These are phyloP conservation scores for Trachelus troglodyta DNA, from an alignment of 2,888 invertebrate species.

Conservation along the genomic window DNA sequence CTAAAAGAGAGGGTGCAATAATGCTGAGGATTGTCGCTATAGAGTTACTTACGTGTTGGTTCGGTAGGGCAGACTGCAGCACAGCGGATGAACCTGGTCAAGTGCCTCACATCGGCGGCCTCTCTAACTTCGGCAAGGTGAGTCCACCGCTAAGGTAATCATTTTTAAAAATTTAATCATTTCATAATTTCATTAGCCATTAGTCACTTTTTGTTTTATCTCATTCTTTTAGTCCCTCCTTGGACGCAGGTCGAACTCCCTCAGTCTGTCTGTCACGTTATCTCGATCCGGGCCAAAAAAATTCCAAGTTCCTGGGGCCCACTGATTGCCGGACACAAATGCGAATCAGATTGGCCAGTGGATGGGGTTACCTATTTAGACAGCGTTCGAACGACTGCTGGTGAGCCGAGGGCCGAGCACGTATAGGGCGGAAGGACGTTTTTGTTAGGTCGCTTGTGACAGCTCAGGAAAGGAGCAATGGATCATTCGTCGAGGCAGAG, in stretches of 20 bases:
- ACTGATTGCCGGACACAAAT: slow-evolving; percentile 4
- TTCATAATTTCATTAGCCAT: neutral
- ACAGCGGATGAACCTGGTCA: slow-evolving; percentile 73
- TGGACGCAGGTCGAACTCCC: neutral
- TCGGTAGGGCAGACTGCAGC: slow-evolving; percentile 75
- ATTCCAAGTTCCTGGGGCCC: neutral
- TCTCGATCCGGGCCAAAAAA: neutral
- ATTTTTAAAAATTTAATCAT: neutral
- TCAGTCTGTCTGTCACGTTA: neutral
- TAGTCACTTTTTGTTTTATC: neutral
- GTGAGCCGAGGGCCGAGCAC: neutral
- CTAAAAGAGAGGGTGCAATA: slow-evolving; percentile 27
- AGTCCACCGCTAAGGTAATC: slow-evolving; percentile 37
- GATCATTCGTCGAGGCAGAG: neutral
- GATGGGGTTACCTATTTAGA: neutral
- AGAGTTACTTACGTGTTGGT: slow-evolving; percentile 64
- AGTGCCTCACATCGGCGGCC: slow-evolving; percentile 72
- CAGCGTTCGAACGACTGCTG: neutral
- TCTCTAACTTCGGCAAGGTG: slow-evolving; percentile 75
- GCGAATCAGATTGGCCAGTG: neutral
- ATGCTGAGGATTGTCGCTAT: slow-evolving; percentile 51
- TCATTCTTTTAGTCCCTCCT: neutral
- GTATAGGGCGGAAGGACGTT: slow-evolving; percentile 1
- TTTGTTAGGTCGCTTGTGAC: slow-evolving; percentile 6
- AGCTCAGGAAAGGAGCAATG: slow-evolving; percentile 5